phyloP scores from a whole-genome alignment of 2,888 invertebrate genomes.

The Thysanoteuthis rhombus region DNA sequence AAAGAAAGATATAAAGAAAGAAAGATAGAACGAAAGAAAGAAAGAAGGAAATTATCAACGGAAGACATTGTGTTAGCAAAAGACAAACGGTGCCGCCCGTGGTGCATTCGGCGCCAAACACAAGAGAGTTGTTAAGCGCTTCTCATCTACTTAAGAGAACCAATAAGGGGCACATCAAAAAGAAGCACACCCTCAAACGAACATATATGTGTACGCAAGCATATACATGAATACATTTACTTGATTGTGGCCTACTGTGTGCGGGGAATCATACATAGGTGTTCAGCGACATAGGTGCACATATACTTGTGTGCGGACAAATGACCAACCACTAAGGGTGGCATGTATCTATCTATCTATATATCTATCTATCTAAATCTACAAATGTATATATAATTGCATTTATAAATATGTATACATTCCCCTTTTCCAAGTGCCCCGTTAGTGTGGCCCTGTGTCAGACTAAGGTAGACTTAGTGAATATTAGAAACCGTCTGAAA shows the following conservation, averaged over 20 bases:
- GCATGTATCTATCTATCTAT: not conserved
- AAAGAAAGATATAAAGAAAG: not conserved
- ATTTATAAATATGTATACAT: too few relatives aligned
- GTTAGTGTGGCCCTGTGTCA: too few relatives aligned
- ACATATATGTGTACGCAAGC: too few relatives aligned
- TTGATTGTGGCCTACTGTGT: too few relatives aligned
- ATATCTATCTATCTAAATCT: not conserved
- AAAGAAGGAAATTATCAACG: not conserved
- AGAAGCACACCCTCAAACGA: not conserved
- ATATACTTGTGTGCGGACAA: not conserved
- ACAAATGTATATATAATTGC: too few relatives aligned
- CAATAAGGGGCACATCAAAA: not conserved
- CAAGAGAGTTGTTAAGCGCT: not conserved
- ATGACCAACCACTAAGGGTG: too few relatives aligned
- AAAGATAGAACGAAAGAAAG: not conserved
- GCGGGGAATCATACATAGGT: not conserved
- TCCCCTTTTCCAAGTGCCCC: too few relatives aligned
- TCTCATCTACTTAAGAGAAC: not conserved
- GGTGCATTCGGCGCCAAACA: not conserved
- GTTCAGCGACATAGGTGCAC: not conserved
- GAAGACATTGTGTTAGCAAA: not conserved
- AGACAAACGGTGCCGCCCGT: not conserved
- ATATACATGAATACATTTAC: too few relatives aligned
- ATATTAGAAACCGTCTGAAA: too few relatives aligned
- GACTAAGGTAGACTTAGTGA: too few relatives aligned